A percentile compares a stretch with the other conserved stretches of the same genome.
Evolutionary conservation across 2,888 invertebrate species (phyloP).

Genomic region (Poecilobothrus nobilitatus): DNA sequence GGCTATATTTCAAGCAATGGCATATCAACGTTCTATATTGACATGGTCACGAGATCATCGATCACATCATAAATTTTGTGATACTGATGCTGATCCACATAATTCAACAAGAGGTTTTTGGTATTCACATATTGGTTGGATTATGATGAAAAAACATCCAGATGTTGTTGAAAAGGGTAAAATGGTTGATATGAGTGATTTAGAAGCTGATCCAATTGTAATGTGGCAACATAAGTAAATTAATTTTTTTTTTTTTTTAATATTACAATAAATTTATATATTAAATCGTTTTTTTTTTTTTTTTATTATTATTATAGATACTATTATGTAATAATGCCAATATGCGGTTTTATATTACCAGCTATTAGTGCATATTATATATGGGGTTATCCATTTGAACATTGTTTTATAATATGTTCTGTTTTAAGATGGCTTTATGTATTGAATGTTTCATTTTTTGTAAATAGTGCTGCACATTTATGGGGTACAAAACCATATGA

Average conservation of each 20-base stretch:
- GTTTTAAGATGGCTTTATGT: constrained; percentile 68
- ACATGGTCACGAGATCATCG: constrained; percentile 79
- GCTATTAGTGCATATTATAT: constrained; percentile 64
- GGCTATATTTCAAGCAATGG: constrained; percentile 71
- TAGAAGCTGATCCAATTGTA: constrained; percentile 68
- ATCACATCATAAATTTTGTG: constrained; percentile 85
- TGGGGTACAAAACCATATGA: constrained; percentile 89
- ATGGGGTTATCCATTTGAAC: constrained; percentile 66
- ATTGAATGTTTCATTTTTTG: constrained; percentile 83
- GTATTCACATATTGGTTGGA: constrained; percentile 93
- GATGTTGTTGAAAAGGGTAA: constrained; percentile 71
- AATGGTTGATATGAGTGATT: constrained; percentile 68
- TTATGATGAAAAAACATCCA: constrained; percentile 74
- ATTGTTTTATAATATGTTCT: constrained; percentile 67
- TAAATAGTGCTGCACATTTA: constrained; percentile 88
- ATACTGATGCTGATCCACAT: constrained; percentile 85
- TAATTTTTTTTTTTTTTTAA: background rate
- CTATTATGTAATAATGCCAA: constrained; percentile 66
- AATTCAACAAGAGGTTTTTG: constrained; percentile 85
- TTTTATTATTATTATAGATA: constrained; percentile 27
- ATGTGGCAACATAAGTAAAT: constrained; percentile 70
- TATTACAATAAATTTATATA: background rate
- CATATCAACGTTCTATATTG: constrained; percentile 83
- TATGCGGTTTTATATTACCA: constrained; percentile 73
- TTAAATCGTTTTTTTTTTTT: background rate